phyloP scores from a whole-genome alignment of 2,888 invertebrate species.

The Parochlus steinenii region DNA sequence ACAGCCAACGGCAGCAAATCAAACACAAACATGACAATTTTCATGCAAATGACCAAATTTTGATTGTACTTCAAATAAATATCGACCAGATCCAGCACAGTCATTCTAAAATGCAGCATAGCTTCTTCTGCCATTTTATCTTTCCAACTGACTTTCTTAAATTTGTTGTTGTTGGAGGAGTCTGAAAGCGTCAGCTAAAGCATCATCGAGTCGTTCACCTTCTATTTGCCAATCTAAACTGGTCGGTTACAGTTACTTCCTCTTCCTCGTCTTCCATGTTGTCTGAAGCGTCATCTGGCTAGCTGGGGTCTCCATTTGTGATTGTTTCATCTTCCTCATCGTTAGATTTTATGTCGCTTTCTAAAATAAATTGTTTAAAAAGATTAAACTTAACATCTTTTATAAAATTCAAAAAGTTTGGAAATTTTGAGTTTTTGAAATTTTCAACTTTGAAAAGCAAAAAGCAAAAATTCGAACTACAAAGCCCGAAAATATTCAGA shows the following conservation, averaged over 20 bases:
- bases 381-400: no score
- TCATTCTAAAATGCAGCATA: slow-evolving; percentile 52
- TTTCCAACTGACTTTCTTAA: slow-evolving; percentile 28
- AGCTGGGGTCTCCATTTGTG: slow-evolving; percentile 50
- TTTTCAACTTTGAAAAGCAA: no score
- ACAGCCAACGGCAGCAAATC: slow-evolving; percentile 47
- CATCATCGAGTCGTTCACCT: slow-evolving; percentile 52
- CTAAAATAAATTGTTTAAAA: no score
- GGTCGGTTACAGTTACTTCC: slow-evolving; percentile 42
- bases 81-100: slow-evolving; percentile 58
- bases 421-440: no score
- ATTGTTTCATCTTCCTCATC: no score
- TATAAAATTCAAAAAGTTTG: no score
- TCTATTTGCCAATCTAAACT: slow-evolving; percentile 61
- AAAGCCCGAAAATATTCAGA: no score
- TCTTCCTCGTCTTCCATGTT: slow-evolving; percentile 41
- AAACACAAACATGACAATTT: slow-evolving; percentile 50
- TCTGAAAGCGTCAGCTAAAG: slow-evolving; percentile 55
- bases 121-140: slow-evolving; percentile 46
- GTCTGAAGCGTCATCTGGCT: slow-evolving; percentile 48
- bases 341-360: slow-evolving; percentile 20
- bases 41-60: slow-evolving; percentile 46
- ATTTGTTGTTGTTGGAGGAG: slow-evolving; percentile 15
- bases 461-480: no score
- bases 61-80: slow-evolving; percentile 50